A percentile compares a stretch with the other conserved stretches of the same genome.
These are phyloP conservation scores for Cheilosia vernalis DNA, from an alignment of 2,888 invertebrate species.

Conservation along the genomic window DNA sequence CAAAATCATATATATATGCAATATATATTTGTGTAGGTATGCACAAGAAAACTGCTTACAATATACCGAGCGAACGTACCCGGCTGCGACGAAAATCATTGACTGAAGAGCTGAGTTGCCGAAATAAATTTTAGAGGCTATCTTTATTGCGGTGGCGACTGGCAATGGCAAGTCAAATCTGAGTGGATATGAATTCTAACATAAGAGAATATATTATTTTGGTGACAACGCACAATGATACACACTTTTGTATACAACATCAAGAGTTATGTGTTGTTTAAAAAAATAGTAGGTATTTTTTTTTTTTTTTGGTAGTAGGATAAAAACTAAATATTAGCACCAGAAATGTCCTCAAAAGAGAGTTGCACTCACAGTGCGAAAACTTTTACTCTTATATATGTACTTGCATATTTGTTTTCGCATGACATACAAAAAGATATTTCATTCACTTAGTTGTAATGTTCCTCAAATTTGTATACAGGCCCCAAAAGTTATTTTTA, in stretches of 20 bases:
- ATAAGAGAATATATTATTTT: slow-evolving; percentile 41
- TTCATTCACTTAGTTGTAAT: slow-evolving; percentile 51
- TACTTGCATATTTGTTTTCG: slow-evolving; percentile 21
- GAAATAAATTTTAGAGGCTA: slow-evolving; percentile 38
- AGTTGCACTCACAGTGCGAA: not conserved
- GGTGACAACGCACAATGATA: slow-evolving; percentile 41
- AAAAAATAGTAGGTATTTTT: not conserved
- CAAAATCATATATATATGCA: too few species aligned
- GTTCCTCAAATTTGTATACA: slow-evolving; percentile 35
- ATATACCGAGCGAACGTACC: slow-evolving; percentile 46
- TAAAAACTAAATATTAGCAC: not conserved
- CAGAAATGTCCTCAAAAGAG: slow-evolving; percentile 24
- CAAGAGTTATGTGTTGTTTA: not conserved
- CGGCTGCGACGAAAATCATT: slow-evolving; percentile 42
- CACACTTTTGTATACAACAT: not conserved
- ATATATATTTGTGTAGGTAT: slow-evolving; percentile 10
- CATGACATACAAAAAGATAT: slow-evolving; percentile 42
- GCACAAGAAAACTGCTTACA: slow-evolving; percentile 26
- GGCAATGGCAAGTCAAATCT: not conserved
- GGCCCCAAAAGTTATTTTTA: slow-evolving; percentile 64
- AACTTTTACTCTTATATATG: not conserved
- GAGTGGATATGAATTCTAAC: slow-evolving; percentile 23
- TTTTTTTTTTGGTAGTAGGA: not conserved
- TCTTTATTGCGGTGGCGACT: not conserved
- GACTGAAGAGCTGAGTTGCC: slow-evolving; percentile 51